Base-by-base conservation (phyloP, 2,888 invertebrate genomes). In the Itoplectis maculator region DNA sequence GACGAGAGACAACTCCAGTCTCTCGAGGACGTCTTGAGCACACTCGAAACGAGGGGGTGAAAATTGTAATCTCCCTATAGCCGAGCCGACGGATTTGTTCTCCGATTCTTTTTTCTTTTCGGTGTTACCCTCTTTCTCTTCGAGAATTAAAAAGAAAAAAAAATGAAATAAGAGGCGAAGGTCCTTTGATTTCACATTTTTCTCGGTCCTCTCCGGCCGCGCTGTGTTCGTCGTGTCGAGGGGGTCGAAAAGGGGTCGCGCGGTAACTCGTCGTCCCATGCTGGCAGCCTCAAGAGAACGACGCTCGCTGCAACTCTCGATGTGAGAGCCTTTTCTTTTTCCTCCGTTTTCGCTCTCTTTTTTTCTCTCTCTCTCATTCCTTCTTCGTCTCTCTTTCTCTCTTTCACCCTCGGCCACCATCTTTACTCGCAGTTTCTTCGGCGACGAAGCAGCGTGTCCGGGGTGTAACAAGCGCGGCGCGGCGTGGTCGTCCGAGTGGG, bases 1-100 rank as follows among this genome's bases (percentile, higher is more conserved):
- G 51, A 51, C 51, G 15, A 35, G 18, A 11, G 11, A 47, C 35
- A 7, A 13, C 9, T n/a, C n/a, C n/a, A n/a, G 40, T 42, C 69
- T 40, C 42, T 56, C 56, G 56, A 74, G 29, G 40, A 78, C 47
- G 75, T 29, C 66, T 66, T 29, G 18, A 68, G 72, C 47, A 68
- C 73, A 9, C 61, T 51, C 35, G 18, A 69, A 72, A 29, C 49
- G 20, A 9, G 7, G 2, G 5, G 49, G 63, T 49, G 63, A 37
- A 70, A 74, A 75, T 74, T 56, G 63, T 77, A 40, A 73, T 73
- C n/a, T 74, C 63, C 59, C 29, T 54, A 54, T n/a, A 51, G 45
- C 15, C 40, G 54, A 40, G 9, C 23, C 37, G 15, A 15, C 13
- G 42, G 13, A 29, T 66, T 75, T 51, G 18, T 20, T 3, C 18